These are phyloP conservation scores for Myanophis thanlyinensis DNA, from an alignment of 2,113 vertebrate genomes.

Conservation along the genomic window DNA sequence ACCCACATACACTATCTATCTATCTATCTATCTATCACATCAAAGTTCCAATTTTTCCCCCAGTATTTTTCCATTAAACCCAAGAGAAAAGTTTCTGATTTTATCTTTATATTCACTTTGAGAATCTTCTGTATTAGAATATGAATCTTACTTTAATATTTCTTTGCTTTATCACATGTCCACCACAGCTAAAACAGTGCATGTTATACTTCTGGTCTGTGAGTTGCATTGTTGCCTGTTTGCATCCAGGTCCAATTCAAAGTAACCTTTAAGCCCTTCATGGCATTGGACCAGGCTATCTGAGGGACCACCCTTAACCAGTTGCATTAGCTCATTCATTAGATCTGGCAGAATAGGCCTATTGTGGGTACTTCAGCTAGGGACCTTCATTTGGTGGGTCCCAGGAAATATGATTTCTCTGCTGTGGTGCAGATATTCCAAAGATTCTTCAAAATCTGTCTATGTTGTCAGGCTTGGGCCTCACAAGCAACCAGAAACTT, in stretches of 20 bases:
- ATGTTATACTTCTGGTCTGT: not conserved
- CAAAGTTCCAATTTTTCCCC: too few relatives aligned
- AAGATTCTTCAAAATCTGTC: not conserved
- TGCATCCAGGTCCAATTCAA: not conserved
- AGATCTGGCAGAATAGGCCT: not conserved
- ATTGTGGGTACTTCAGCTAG: not conserved
- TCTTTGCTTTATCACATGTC: too few relatives aligned
- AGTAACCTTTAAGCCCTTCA: not conserved
- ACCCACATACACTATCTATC: too few relatives aligned
- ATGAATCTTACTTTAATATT: too few relatives aligned
- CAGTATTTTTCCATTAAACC: too few relatives aligned
- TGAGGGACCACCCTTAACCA: not conserved
- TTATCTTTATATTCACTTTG: too few relatives aligned
- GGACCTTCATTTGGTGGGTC: not conserved
- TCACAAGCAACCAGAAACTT: not conserved
- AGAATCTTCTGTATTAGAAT: too few relatives aligned
- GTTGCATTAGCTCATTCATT: not conserved
- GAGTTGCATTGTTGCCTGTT: not conserved
- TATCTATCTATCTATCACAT: too few relatives aligned
- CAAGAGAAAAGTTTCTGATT: too few relatives aligned
- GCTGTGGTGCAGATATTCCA: not conserved
- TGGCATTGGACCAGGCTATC: not conserved
- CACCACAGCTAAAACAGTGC: not conserved
- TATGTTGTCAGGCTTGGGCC: not conserved
- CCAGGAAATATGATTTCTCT: not conserved